Evolutionary conservation across 1,140 invertebrate species (phyloP).

Genomic region (Philopotamus ludificatus): DNA sequence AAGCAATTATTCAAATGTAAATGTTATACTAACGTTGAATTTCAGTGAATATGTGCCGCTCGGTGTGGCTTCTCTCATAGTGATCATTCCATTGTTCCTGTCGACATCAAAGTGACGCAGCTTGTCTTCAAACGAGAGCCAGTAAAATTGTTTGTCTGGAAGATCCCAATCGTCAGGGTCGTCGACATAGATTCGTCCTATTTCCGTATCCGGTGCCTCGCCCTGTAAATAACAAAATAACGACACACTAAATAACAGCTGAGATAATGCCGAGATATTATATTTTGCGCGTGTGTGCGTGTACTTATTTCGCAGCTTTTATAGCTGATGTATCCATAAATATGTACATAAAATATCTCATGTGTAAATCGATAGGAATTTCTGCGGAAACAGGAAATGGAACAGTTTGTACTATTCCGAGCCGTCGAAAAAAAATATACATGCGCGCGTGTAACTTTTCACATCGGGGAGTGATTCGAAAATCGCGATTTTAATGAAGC

Average conservation of each 20-base stretch:
- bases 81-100: slow-evolving; percentile 77
- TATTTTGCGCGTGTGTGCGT: neutral
- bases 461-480: no score
- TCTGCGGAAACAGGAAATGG: neutral
- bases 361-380: neutral
- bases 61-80: slow-evolving; percentile 68
- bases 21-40: slow-evolving; percentile 64
- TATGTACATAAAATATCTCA: neutral
- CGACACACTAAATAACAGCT: no score
- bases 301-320: neutral
- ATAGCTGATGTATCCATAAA: neutral
- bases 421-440: slow-evolving; percentile 6
- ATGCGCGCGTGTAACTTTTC: slow-evolving; percentile 6
- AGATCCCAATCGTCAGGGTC: slow-evolving; percentile 94
- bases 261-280: no score
- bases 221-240: slow-evolving; percentile 51
- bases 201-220: slow-evolving; percentile 70
- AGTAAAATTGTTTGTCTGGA: slow-evolving; percentile 80
- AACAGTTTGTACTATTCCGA: slow-evolving; percentile 1
- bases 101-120: slow-evolving; percentile 66
- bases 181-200: slow-evolving; percentile 86
- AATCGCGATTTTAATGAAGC: slow-evolving; percentile 26
- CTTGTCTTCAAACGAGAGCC: slow-evolving; percentile 59
- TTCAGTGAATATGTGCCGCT: slow-evolving; percentile 68
- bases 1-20: neutral